Evolutionary conservation across 2,888 invertebrate genomes (phyloP).

Genomic region (Gortyna flavago): DNA sequence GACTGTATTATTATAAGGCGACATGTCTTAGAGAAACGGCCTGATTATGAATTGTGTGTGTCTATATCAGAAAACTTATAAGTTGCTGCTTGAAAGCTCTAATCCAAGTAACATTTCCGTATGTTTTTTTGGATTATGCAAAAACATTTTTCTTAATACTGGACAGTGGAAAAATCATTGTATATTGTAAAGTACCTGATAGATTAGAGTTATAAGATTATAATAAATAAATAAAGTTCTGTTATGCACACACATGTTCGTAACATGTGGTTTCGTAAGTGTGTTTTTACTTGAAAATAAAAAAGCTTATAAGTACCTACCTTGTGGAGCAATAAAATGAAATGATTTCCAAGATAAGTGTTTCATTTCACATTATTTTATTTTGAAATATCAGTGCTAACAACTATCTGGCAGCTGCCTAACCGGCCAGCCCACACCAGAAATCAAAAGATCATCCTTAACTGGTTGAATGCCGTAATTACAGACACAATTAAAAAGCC

Average conservation of each 20-base stretch:
- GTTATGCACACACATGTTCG: conserved; percentile 83
- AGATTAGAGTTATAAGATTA: conserved; percentile 78
- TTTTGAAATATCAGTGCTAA: conserved; percentile 5
- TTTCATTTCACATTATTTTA: conserved; percentile 70
- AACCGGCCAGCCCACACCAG: too few species aligned
- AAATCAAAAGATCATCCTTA: background rate
- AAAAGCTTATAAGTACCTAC: conserved; percentile 83
- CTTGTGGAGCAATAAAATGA: conserved; percentile 86
- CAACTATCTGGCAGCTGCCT: too few species aligned
- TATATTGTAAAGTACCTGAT: conserved; percentile 85
- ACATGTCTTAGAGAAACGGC: conserved; percentile 66
- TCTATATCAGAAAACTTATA: conserved; percentile 76
- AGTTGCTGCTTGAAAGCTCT: conserved; percentile 63
- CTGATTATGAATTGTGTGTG: conserved; percentile 81
- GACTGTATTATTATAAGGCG: conserved; percentile 62
- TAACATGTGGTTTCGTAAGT: conserved; percentile 77
- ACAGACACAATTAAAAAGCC: too few species aligned
- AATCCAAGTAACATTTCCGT: conserved; percentile 72
- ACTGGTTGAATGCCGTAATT: too few species aligned
- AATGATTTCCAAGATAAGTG: conserved; percentile 80
- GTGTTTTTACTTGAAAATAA: conserved; percentile 80
- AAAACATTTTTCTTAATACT: conserved; percentile 60
- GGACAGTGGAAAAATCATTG: conserved; percentile 71
- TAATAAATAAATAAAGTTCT: conserved; percentile 72
- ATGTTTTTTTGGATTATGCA: conserved; percentile 73